Percentiles rank a stretch among this genome's conserved stretches.
phyloP scores from a whole-genome alignment of 2,888 invertebrate species.

The Erannis defoliaria region DNA sequence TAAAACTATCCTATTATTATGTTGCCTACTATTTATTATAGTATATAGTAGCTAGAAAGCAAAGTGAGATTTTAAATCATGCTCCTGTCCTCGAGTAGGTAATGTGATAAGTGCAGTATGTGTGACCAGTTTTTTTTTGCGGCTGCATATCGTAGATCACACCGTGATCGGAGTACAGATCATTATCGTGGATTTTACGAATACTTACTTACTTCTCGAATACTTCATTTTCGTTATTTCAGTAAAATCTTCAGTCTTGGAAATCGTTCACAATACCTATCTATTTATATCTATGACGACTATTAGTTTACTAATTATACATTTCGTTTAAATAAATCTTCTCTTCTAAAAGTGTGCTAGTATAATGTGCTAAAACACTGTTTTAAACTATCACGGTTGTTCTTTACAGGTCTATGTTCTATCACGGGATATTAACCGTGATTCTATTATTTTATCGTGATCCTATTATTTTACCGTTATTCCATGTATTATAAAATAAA shows the following conservation, averaged over 20 bases:
- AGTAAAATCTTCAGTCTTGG: background rate
- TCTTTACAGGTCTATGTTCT: no score
- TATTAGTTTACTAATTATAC: no score
- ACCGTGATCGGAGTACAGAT: conserved; percentile 28
- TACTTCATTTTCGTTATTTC: conserved; percentile 15
- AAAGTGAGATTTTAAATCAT: conserved; percentile 29
- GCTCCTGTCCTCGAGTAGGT: conserved; percentile 15
- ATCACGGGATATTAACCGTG: no score
- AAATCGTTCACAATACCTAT: background rate
- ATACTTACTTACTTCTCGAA: conserved; percentile 5
- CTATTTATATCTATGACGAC: no score
- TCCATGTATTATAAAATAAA: no score
- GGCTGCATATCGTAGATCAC: conserved; percentile 17
- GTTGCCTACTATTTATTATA: conserved; percentile 8
- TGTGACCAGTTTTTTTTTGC: conserved; percentile 39
- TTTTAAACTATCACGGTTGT: no score
- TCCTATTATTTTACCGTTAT: no score
- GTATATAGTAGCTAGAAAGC: no score
- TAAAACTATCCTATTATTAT: background rate
- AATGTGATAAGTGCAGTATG: conserved; percentile 24
- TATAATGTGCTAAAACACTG: no score
- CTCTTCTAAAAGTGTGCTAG: no score
- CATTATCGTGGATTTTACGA: conserved; percentile 15
- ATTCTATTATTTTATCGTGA: no score
- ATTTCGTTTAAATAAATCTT: no score